A percentile compares a stretch with the other conserved stretches of the same genome.
These are phyloP conservation scores for Solenopsis invicta DNA, from an alignment of 1,140 invertebrate genomes.

Conservation along the genomic window DNA sequence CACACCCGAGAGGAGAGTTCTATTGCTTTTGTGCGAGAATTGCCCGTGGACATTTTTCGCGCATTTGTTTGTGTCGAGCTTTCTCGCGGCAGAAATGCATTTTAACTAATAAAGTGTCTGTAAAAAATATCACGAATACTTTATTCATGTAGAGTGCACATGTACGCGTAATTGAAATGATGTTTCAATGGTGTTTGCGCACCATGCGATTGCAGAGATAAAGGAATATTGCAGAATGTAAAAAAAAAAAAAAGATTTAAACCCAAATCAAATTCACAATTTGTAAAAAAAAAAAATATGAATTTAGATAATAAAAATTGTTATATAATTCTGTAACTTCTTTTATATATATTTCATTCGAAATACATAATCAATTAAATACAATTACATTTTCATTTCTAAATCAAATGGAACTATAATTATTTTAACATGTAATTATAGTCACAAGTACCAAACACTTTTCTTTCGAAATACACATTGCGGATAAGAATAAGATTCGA, in stretches of 20 bases:
- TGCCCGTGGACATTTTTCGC: conserved; percentile 2
- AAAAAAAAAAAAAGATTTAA: background rate
- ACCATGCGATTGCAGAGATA: background rate
- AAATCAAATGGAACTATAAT: too few species aligned
- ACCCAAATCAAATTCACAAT: background rate
- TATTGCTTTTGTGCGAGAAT: conserved; percentile 25
- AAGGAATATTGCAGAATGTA: background rate
- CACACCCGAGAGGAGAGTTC: background rate
- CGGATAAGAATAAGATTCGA: too few species aligned
- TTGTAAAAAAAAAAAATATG: background rate
- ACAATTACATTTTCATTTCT: too few species aligned
- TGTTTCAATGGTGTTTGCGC: background rate
- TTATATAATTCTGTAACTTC: background rate
- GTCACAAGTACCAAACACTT: too few species aligned
- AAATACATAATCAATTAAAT: background rate
- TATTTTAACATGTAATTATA: too few species aligned
- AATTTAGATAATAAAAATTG: background rate
- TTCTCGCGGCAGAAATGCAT: background rate
- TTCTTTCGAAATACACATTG: too few species aligned
- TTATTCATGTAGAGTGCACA: background rate
- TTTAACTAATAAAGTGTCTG: background rate
- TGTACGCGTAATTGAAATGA: background rate
- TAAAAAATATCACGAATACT: background rate
- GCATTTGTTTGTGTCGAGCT: conserved; percentile 17
- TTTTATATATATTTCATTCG: background rate